Conservation (phyloP, 2,888 invertebrate genomes). For the Andrena camellia region DNA sequence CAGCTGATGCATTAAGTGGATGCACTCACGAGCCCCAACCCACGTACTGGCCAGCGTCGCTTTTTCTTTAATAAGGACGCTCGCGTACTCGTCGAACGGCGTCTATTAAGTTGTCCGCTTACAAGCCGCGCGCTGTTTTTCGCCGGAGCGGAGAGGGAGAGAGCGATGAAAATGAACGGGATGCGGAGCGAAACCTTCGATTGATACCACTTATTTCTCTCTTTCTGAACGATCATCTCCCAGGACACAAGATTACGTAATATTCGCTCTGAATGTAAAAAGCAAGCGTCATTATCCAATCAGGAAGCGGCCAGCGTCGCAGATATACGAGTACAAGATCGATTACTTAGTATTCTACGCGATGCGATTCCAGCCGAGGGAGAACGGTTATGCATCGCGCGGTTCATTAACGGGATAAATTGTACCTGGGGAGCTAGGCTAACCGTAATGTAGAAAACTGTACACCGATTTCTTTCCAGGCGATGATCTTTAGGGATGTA, state of each 20-base stretch:
- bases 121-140: neutral
- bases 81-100: neutral
- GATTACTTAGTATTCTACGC: constrained; percentile 37
- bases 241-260: constrained; percentile 31
- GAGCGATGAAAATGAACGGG: neutral
- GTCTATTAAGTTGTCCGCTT: constrained; percentile 9
- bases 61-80: constrained; percentile 3
- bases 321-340: constrained; percentile 19
- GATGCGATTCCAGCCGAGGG: neutral
- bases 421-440: constrained; percentile 7
- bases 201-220: neutral
- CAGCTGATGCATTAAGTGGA: neutral
- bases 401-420: constrained; percentile 42
- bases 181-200: neutral
- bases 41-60: neutral
- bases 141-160: neutral
- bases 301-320: constrained; percentile 26
- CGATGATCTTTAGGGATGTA: neutral
- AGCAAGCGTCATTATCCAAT: constrained; percentile 26
- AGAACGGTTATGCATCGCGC: constrained; percentile 22
- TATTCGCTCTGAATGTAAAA: constrained; percentile 13
- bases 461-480: neutral
- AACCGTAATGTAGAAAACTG: constrained; percentile 1
- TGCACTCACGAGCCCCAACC: neutral
- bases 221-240: neutral